Base-by-base conservation (phyloP, 2,888 invertebrate genomes). In the Heteropelma amictum region DNA sequence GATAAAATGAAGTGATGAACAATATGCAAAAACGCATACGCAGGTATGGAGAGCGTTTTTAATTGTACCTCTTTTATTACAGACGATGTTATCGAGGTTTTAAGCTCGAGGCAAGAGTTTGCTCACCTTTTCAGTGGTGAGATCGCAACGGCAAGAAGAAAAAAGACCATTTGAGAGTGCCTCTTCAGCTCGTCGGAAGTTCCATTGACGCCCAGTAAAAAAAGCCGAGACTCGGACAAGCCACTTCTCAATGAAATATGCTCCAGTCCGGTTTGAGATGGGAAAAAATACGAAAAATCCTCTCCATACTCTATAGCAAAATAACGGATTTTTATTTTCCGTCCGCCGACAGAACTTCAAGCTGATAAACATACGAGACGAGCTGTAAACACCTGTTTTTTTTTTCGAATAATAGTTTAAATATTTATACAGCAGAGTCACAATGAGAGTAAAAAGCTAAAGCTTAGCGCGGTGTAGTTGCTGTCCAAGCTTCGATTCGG, bases 61-160 rank as follows among this genome's bases (percentile, higher is more conserved):
- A n/a, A n/a, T n/a, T n/a, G n/a, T 38, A 4, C 3, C 12, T 28
- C 40, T 26, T 40, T 47, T 35, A 53, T 1, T 33, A 61, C 90
- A 94, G 94, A 93, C 80, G 92, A 93, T 73, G 93, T 93, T 4
- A 86, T 92, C 28, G 86, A 88, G 2, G 93, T 90, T 82, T 91
- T 93, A 0, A 90, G 92, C 81, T 92, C 91, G 84, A 92, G 92
- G 79, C 84, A 92, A 0, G 93, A 93, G 75, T 92, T 92, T 77
- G 87, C 91, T 1, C 91, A 92, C 82, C 84, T 94, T 21, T 93
- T 93, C 88, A 88, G 73, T 14, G 81, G 76, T 7, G 82, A 63
- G 61, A 75, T 75, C 51, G 85, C 87, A 60, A 81, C 79, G 28
- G 83, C 81, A 54, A 84, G 83, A 68, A 84, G 84, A 67, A 78